Percentiles rank a stretch among this genome's conserved stretches.
Conservation (phyloP, 1,140 invertebrate species). For the Drosophila asahinai region DNA sequence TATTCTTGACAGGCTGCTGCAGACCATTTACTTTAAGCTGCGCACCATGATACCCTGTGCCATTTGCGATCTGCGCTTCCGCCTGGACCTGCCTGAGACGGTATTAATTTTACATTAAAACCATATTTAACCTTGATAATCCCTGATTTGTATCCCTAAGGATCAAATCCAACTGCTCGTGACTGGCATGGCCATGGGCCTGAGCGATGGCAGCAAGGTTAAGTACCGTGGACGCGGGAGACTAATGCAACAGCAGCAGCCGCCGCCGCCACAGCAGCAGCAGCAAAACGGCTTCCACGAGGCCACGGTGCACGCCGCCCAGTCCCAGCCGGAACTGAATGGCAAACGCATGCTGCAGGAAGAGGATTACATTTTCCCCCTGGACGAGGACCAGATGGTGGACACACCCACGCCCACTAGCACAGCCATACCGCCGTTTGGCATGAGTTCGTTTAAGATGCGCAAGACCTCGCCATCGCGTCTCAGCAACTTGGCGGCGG, state of each 20-base stretch:
- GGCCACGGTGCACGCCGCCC: constrained; percentile 42
- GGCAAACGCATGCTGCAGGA: constrained; percentile 76
- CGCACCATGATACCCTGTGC: constrained; percentile 93
- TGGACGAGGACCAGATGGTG: constrained; percentile 89
- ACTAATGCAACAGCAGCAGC: constrained; percentile 14
- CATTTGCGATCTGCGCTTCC: constrained; percentile 91
- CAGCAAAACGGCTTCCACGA: constrained; percentile 68
- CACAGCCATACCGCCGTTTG: constrained; percentile 67
- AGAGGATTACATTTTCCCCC: constrained; percentile 89
- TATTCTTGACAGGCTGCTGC: constrained; percentile 80
- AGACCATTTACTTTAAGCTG: constrained; percentile 94
- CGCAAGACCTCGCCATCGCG: constrained; percentile 77
- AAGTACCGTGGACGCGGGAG: constrained; percentile 85
- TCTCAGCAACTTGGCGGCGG: constrained; percentile 36
- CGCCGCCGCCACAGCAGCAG: constrained; percentile 37
- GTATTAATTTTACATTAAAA: constrained; percentile 51
- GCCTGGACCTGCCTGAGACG: constrained; percentile 92
- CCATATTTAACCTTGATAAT: too few species aligned
- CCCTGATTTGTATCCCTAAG: constrained; percentile 50
- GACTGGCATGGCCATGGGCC: constrained; percentile 90
- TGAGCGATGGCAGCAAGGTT: constrained; percentile 87
- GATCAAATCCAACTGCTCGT: constrained; percentile 96
- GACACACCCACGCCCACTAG: constrained; percentile 76
- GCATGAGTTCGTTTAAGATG: constrained; percentile 76
- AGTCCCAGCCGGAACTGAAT: constrained; percentile 62